These are phyloP conservation scores for Peromyscus maniculatus DNA, from an alignment of 2,113 vertebrate species.

Conservation along the genomic window DNA sequence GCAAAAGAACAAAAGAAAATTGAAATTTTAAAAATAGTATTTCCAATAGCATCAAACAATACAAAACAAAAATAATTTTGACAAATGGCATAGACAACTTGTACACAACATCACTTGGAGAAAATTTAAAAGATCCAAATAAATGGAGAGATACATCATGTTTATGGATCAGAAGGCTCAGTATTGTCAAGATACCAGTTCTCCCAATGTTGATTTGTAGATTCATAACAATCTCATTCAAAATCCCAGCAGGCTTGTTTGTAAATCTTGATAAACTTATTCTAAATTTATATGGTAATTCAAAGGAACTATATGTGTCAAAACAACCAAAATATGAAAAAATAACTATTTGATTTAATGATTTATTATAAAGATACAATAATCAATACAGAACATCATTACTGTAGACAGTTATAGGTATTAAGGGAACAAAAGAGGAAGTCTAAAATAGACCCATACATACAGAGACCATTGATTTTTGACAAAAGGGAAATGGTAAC, in stretches of 20 bases:
- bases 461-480: not conserved
- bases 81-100: constrained; percentile 22
- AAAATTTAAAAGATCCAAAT: constrained; percentile 41
- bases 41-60: constrained; percentile 42
- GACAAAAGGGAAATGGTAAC: not conserved
- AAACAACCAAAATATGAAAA: constrained; percentile 38
- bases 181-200: constrained; percentile 14
- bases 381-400: constrained; percentile 7
- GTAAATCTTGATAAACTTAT: not conserved
- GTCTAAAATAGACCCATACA: not conserved
- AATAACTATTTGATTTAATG: not conserved
- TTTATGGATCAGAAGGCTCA: constrained; percentile 37
- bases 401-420: not conserved
- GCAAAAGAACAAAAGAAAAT: constrained; percentile 52
- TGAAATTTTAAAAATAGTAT: constrained; percentile 5
- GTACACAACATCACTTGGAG: not conserved
- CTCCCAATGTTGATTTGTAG: not conserved
- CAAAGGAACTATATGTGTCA: not conserved
- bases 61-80: constrained; percentile 47
- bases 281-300: constrained; percentile 39
- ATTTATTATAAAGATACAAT: constrained; percentile 30
- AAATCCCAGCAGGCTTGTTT: constrained; percentile 15
- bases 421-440: not conserved
- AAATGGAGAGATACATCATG: constrained; percentile 37
- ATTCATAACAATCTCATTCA: constrained; percentile 32